Conservation (phyloP, 53 echinoderm and acorn worm species). For the Luidia sarsii region DNA sequence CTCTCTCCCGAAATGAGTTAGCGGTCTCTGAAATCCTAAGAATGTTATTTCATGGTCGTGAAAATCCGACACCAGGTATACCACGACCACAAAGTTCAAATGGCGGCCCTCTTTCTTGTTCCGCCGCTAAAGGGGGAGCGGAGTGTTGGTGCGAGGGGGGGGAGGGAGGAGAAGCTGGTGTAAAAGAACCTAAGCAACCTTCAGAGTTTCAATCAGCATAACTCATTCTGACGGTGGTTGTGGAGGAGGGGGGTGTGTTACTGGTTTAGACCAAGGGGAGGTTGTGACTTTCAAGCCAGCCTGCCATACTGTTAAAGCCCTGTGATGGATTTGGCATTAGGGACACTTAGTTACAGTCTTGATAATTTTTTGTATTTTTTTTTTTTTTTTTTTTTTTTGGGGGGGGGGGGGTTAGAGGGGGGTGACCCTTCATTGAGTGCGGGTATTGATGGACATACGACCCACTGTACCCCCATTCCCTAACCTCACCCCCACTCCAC, state of each 20-base stretch:
- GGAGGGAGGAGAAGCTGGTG: too few species aligned
- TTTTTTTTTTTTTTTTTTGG: neutral
- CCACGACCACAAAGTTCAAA: conserved; percentile 29
- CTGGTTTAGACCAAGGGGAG: too few species aligned
- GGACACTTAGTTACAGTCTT: neutral
- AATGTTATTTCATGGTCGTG: conserved; percentile 48
- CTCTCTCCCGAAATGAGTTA: too few species aligned
- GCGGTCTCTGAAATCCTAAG: conserved; percentile 1
- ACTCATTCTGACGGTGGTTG: neutral
- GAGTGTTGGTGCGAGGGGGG: too few species aligned
- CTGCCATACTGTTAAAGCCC: too few species aligned
- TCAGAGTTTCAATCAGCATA: conserved; percentile 30
- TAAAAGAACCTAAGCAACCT: too few species aligned
- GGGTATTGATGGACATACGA: too few species aligned
- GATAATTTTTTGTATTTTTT: neutral
- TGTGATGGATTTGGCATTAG: conserved; percentile 51
- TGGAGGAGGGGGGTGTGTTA: too few species aligned
- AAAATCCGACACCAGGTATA: neutral
- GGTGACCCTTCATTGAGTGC: too few species aligned
- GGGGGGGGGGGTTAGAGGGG: neutral
- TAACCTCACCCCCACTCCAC: neutral
- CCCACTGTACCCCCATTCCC: too few species aligned
- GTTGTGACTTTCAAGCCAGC: too few species aligned
- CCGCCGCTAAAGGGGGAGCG: neutral
- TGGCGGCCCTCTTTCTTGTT: neutral